Percentiles rank a stretch among this genome's conserved stretches.
These are phyloP conservation scores for Danio jaintianensis DNA, from an alignment of 2,797 vertebrate genomes.

Conservation along the genomic window DNA sequence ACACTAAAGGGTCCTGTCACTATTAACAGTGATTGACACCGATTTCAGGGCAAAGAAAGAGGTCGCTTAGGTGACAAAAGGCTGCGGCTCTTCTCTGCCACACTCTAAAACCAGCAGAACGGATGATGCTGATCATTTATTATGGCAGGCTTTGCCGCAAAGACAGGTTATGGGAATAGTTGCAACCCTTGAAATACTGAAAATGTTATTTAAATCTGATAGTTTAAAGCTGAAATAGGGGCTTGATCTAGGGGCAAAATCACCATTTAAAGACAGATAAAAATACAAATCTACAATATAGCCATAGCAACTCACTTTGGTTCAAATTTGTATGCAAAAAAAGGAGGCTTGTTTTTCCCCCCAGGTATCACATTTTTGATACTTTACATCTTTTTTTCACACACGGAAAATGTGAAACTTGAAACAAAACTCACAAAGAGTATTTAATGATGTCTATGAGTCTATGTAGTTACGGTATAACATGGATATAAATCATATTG, in stretches of 20 bases:
- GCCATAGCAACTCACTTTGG: too few species aligned
- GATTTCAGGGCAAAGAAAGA: constrained; percentile 49
- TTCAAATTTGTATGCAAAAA: too few species aligned
- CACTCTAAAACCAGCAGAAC: constrained; percentile 33
- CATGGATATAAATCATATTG: too few species aligned
- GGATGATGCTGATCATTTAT: constrained; percentile 35
- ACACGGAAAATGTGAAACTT: too few species aligned
- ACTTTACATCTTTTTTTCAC: too few species aligned
- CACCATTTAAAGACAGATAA: too few species aligned
- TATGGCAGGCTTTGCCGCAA: constrained; percentile 31
- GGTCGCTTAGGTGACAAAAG: constrained; percentile 45
- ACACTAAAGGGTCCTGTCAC: constrained; percentile 45
- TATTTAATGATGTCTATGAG: too few species aligned
- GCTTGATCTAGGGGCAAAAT: background rate
- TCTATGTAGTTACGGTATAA: too few species aligned
- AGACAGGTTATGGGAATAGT: background rate
- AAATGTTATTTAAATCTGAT: background rate
- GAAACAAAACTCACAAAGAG: too few species aligned
- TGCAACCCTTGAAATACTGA: background rate
- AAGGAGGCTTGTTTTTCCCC: too few species aligned
- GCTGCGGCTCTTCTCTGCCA: constrained; percentile 15
- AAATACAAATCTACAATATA: too few species aligned
- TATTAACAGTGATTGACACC: constrained; percentile 52
- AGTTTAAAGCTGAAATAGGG: background rate
- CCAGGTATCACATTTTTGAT: too few species aligned